Evolutionary conservation across 2,888 invertebrate genomes (phyloP), one percentile per base, ranked within the genome.

Genomic region (Petrolisthes cinctipes): DNA sequence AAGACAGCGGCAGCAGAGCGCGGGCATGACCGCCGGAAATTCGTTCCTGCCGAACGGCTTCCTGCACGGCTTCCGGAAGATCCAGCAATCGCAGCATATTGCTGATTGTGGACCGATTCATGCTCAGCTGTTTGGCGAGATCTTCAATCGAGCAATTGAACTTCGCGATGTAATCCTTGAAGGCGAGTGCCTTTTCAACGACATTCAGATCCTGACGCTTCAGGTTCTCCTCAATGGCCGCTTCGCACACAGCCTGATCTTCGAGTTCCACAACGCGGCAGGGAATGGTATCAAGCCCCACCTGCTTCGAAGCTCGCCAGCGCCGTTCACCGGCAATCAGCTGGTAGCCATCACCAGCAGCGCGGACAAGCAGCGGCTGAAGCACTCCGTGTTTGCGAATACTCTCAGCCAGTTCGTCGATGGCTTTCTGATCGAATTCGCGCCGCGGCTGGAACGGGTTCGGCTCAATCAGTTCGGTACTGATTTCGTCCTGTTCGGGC

Each of bases 331-430:
- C 81, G 37, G 57, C 53, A 53, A 56, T 56, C 51, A 80, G 81
- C 20, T 54, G 11, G 9, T 14, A 80, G 7, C 54, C 37, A 9
- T 56, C 81, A 56, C 23, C 81, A 7, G 20, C 81, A 9, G 81
- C 37, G 11, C 81, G 81, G 9, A 80, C 81, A 7, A 80, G 9
- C 54, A 80, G 14, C 23, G 81, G 81, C 81, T 80, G 81, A 14
- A 80, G 9, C 37, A 80, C 20, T 14, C 81, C 81, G 11, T 80
- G 81, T 53, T 80, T 53, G 23, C 54, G 23, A 20, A 80, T 80
- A 9, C 11, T 14, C 37, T 80, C 81, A 53, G 54, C 81, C 51
- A 80, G 53, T 17, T 56, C 57, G n/a, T 51, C 11, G 23, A 80
- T 14, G 37, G 11, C 7, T 14, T 56, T 53, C 54, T 80, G 11